Base-by-base conservation (phyloP, 2,888 invertebrate species). In the Hedya salicella region DNA sequence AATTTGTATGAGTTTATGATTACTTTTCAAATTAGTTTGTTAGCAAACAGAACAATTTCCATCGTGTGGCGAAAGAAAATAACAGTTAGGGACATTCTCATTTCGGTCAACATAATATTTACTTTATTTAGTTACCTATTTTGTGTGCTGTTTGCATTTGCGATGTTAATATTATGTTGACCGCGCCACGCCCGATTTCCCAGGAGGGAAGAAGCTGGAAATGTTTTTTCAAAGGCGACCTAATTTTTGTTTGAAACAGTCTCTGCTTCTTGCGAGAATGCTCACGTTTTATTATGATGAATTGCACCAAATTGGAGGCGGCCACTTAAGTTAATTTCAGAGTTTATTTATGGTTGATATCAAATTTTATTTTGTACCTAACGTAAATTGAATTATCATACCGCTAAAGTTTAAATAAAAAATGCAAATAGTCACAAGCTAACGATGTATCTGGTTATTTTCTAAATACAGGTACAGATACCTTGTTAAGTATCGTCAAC, bases 71-170 rank as follows among this genome's bases (percentile, higher is more conserved):
- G 25, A 42, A 25, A 54, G 54, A 54, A 54, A 44, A 56, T 21
- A 21, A 48, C 40, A 40, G 19, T 39, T 39, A 53, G 2, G 14
- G 42, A 25, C 42, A 42, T 56, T 44, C 30, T 56, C 56, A 56
- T 56, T 56, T 30, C 42, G 44, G 17, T 16, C 25, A 30, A 6
- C 30, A 32, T 25, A 42, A 42, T 13, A 16, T 13, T 44, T 44
- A 56, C 44, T 9, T 17, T 56, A 30, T 56, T 56, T 56, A 19
- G 5, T 25, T 25, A 25, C 21, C 14, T 3, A 30, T 17, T 46
- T 44, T 30, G 46, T 57, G 39, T 53, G 39, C 39, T 32, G 57
- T 57, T n/a, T 57, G 46, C 46, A 57, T 57, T 57, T 46, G 19
- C 32, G 13, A 17, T 48, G 48, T 57, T 57, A 46, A 57, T 57